Conservation (phyloP, 2,888 invertebrate genomes). For the Clostera curtula region DNA sequence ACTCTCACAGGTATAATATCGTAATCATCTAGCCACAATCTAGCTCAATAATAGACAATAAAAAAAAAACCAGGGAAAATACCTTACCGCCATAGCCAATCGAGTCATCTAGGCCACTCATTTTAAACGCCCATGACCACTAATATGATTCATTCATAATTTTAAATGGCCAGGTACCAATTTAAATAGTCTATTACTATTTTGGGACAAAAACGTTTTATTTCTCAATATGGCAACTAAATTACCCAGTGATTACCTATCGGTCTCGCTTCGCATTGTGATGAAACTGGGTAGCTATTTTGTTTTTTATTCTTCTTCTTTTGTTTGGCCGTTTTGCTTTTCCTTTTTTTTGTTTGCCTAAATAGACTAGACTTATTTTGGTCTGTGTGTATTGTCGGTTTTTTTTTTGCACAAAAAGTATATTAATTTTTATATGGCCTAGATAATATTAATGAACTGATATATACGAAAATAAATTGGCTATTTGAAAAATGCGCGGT, state of each 20-base stretch:
- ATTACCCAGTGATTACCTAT: slow-evolving; percentile 1
- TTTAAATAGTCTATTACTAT: neutral
- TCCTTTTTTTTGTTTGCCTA: neutral
- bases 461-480: too few species aligned
- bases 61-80: too few species aligned
- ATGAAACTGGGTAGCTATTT: neutral
- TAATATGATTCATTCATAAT: too few species aligned
- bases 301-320: neutral
- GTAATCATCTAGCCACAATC: too few species aligned
- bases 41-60: too few species aligned
- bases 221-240: slow-evolving; percentile 2
- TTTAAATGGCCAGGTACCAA: neutral
- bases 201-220: neutral
- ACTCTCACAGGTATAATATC: too few species aligned
- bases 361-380: neutral
- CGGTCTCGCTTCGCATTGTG: slow-evolving; percentile 1
- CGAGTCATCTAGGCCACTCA: too few species aligned
- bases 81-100: too few species aligned
- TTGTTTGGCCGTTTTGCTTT: neutral
- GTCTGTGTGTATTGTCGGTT: neutral
- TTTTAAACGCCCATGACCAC: too few species aligned
- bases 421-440: neutral
- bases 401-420: neutral
- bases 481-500: too few species aligned
- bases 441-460: too few species aligned